A percentile compares a stretch with the other conserved stretches of the same genome.
phyloP scores from a whole-genome alignment of 2,113 vertebrate genomes.

The Hippocampus comes region DNA sequence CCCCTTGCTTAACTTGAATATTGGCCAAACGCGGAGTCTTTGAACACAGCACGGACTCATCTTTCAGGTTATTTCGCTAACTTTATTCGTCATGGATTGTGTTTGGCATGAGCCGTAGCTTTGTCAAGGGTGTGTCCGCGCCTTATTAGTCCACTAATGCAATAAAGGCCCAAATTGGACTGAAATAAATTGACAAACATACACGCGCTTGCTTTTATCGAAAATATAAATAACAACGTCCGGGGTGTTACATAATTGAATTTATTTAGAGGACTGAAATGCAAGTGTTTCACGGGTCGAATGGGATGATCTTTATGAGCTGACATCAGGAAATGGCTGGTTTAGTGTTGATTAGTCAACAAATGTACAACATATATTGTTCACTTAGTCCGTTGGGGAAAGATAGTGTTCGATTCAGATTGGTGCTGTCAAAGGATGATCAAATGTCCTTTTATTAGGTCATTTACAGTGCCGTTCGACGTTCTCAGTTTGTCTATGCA shows the following conservation, averaged over 20 bases:
- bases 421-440: not conserved
- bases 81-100: constrained; percentile 22
- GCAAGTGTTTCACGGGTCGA: not conserved
- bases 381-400: not conserved
- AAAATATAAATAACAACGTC: not conserved
- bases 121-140: constrained; percentile 54
- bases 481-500: not conserved
- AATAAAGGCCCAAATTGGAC: constrained; percentile 9
- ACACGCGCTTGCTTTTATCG: not conserved
- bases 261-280: not conserved
- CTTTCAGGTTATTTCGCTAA: not conserved
- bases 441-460: not conserved
- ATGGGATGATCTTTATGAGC: not conserved
- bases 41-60: not conserved
- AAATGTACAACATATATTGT: not conserved
- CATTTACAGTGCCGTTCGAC: not conserved
- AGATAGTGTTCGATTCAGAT: not conserved
- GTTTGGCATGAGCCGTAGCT: constrained; percentile 7
- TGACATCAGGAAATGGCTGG: not conserved
- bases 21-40: not conserved
- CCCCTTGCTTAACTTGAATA: not conserved
- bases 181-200: constrained; percentile 8
- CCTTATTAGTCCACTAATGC: constrained; percentile 22
- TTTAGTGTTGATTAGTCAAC: not conserved
- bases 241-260: not conserved